phyloP scores from a whole-genome alignment of 30 jellyfish, hydroid and myxozoan species.

The Euphysa ruthae region DNA sequence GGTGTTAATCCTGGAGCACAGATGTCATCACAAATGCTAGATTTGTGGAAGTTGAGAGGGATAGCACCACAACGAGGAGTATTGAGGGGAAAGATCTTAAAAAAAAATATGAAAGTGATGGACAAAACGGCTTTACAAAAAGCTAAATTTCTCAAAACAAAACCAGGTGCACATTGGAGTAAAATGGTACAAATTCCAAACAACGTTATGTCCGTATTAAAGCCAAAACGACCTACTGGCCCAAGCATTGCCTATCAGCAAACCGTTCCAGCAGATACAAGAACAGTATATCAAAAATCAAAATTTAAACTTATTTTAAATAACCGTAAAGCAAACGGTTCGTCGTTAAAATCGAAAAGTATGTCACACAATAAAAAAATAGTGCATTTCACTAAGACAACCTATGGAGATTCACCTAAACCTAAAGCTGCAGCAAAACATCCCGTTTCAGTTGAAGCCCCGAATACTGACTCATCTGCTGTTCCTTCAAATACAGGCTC shows the following conservation, averaged over 20 bases:
- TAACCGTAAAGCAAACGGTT: neutral
- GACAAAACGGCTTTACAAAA: neutral
- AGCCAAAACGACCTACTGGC: slow-evolving; percentile 22
- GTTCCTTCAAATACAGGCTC: neutral
- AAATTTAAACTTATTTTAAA: neutral
- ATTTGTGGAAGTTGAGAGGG: slow-evolving; percentile 2
- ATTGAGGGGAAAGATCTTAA: neutral
- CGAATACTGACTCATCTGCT: neutral
- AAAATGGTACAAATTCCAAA: neutral
- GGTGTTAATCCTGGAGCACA: slow-evolving; percentile 33
- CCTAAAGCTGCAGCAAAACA: neutral
- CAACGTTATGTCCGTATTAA: slow-evolving; percentile 15
- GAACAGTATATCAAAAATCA: neutral
- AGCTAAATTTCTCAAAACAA: neutral
- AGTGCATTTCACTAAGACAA: too few relatives aligned
- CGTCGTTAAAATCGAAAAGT: neutral
- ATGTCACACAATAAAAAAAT: too few relatives aligned
- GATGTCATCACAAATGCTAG: slow-evolving; percentile 18
- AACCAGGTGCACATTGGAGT: neutral
- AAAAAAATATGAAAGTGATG: neutral
- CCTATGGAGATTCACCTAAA: neutral
- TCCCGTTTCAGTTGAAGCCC: neutral
- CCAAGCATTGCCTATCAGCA: slow-evolving; percentile 31
- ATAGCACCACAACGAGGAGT: slow-evolving; percentile 9
- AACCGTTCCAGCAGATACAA: slow-evolving; percentile 11